Percentiles rank a stretch among this genome's conserved stretches.
phyloP scores from a whole-genome alignment of 1,140 invertebrate genomes.

The Bombyx mori region DNA sequence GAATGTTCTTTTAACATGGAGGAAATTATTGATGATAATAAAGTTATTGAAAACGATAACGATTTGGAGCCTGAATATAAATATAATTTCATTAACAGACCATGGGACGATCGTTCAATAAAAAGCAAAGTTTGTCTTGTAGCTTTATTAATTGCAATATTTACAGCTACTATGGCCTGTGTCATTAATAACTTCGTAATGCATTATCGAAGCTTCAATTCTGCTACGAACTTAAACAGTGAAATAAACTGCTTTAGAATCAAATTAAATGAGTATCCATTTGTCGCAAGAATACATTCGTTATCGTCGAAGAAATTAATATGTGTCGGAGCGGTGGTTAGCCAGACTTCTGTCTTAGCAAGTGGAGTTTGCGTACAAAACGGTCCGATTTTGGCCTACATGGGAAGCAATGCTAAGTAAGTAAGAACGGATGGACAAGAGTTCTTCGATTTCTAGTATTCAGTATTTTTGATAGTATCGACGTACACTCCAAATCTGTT shows the following conservation, averaged over 20 bases:
- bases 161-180: constrained; percentile 31
- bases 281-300: constrained; percentile 48
- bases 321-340: constrained; percentile 48
- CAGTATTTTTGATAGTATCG: not conserved
- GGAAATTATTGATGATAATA: constrained; percentile 32
- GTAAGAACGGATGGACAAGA: not conserved
- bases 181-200: constrained; percentile 41
- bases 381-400: constrained; percentile 33
- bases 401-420: constrained; percentile 47
- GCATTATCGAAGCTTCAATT: constrained; percentile 32
- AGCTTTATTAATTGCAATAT: constrained; percentile 34
- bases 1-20: constrained; percentile 22
- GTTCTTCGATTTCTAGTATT: not conserved
- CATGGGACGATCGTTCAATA: constrained; percentile 50
- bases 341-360: constrained; percentile 31
- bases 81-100: constrained; percentile 45
- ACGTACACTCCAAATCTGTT: not conserved
- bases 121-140: constrained; percentile 45
- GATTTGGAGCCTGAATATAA: constrained; percentile 26
- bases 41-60: constrained; percentile 22
- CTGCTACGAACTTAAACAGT: constrained; percentile 9
- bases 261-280: constrained; percentile 38
- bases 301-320: constrained; percentile 36
- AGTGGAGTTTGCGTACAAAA: constrained; percentile 41
- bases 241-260: constrained; percentile 42